Evolutionary conservation across 1,140 invertebrate species (phyloP).

Genomic region (Drosophila insularis): DNA sequence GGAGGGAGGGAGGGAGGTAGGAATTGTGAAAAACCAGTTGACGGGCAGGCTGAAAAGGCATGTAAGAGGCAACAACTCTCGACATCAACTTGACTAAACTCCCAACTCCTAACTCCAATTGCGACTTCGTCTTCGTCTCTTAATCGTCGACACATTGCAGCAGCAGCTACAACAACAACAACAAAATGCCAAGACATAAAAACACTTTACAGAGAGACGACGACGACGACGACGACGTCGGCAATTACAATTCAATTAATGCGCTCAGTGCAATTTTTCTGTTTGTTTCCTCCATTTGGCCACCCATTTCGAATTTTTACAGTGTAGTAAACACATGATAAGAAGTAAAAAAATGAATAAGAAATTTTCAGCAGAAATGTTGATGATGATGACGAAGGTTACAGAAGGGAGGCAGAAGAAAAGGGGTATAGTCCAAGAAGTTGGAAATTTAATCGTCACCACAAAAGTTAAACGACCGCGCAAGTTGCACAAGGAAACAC

Average conservation of each 20-base stretch:
- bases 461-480: constrained; percentile 77
- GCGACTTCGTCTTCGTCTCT: not conserved
- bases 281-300: not conserved
- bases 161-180: not conserved
- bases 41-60: constrained; percentile 16
- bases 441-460: constrained; percentile 70
- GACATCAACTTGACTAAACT: constrained; percentile 5
- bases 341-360: constrained; percentile 39
- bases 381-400: not conserved
- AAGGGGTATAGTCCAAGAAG: constrained; percentile 56
- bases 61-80: constrained; percentile 12
- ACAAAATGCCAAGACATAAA: constrained; percentile 6
- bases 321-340: constrained; percentile 75
- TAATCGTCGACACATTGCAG: constrained; percentile 20
- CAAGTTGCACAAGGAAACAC: constrained; percentile 59
- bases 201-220: constrained; percentile 5
- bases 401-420: constrained; percentile 14
- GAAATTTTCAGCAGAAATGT: not conserved
- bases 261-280: constrained; percentile 68
- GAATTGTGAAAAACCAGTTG: constrained; percentile 16
- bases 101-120: not conserved
- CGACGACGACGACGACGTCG: constrained; percentile 12
- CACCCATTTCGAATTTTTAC: constrained; percentile 36
- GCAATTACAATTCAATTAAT: constrained; percentile 81
- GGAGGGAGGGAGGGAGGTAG: not conserved